These are phyloP conservation scores for Zaprionus nigranus DNA, from an alignment of 1,140 invertebrate genomes.

Conservation along the genomic window DNA sequence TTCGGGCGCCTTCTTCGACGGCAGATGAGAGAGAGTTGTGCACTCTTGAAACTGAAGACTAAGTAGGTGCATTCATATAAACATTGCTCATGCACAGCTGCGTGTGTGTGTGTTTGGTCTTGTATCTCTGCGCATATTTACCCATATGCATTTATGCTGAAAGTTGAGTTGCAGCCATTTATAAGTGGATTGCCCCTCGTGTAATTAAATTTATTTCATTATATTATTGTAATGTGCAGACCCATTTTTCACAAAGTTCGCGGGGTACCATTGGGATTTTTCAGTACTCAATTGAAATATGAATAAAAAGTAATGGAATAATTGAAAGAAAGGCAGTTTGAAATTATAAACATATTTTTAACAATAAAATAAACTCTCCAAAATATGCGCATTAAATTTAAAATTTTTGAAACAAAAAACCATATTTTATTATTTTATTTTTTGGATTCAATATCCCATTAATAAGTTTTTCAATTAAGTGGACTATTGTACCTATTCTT, in stretches of 20 bases:
- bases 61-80: slow-evolving; percentile 57
- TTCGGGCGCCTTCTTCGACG: slow-evolving; percentile 16
- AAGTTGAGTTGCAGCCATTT: slow-evolving; percentile 24
- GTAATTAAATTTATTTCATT: slow-evolving; percentile 71
- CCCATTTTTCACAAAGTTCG: not conserved
- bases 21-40: slow-evolving; percentile 28
- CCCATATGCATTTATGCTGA: slow-evolving; percentile 10
- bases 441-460: too few species aligned
- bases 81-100: slow-evolving; percentile 36
- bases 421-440: too few species aligned
- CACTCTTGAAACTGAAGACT: slow-evolving; percentile 52
- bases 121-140: slow-evolving; percentile 7
- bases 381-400: too few species aligned
- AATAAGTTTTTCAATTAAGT: too few species aligned
- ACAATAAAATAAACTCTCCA: too few species aligned
- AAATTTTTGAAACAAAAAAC: too few species aligned
- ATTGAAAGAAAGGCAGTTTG: not conserved
- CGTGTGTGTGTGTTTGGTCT: slow-evolving; percentile 10
- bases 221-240: slow-evolving; percentile 27
- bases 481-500: too few species aligned
- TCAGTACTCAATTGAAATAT: not conserved
- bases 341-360: too few species aligned
- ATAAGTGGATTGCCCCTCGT: slow-evolving; percentile 61
- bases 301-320: not conserved
- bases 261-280: not conserved